Conservation (phyloP, 2,888 invertebrate genomes). For the Sturmia bella region DNA sequence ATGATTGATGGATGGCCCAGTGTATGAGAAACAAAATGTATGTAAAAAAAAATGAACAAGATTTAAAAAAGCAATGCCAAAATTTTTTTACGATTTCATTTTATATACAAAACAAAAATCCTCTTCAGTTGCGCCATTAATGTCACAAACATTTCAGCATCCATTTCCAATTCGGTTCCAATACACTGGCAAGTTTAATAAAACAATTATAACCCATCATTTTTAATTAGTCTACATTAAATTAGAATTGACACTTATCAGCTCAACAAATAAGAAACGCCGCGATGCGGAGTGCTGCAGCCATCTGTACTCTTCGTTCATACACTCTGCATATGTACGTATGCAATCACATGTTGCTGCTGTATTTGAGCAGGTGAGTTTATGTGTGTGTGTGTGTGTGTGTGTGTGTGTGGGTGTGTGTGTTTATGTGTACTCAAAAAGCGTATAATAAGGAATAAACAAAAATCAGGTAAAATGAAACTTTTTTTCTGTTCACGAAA, state of each 20-base stretch:
- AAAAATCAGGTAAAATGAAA: slow-evolving; percentile 7
- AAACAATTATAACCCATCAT: slow-evolving; percentile 56
- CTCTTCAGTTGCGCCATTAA: too few relatives aligned
- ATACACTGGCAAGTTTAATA: not conserved
- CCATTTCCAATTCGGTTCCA: slow-evolving; percentile 8
- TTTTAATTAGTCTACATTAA: slow-evolving; percentile 55
- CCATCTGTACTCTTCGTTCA: too few relatives aligned
- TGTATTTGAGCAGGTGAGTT: too few relatives aligned
- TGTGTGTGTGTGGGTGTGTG: not conserved
- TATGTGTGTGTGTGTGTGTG: not conserved
- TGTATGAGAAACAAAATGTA: too few relatives aligned
- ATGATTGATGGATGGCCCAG: too few relatives aligned
- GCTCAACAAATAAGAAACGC: not conserved
- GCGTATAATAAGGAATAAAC: not conserved
- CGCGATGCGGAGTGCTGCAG: too few relatives aligned
- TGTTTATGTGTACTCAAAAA: not conserved
- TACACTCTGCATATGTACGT: not conserved
- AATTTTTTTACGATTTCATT: too few relatives aligned
- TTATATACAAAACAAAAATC: too few relatives aligned
- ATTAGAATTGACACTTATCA: slow-evolving; percentile 61
- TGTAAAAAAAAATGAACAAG: too few relatives aligned
- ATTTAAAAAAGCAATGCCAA: too few relatives aligned
- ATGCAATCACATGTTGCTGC: too few relatives aligned
- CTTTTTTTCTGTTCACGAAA: not conserved
- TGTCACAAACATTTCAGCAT: not conserved